Evolutionary conservation across 1,140 invertebrate genomes (phyloP), one percentile per base, ranked within the genome.

Genomic region (Wiebesia pumilae): DNA sequence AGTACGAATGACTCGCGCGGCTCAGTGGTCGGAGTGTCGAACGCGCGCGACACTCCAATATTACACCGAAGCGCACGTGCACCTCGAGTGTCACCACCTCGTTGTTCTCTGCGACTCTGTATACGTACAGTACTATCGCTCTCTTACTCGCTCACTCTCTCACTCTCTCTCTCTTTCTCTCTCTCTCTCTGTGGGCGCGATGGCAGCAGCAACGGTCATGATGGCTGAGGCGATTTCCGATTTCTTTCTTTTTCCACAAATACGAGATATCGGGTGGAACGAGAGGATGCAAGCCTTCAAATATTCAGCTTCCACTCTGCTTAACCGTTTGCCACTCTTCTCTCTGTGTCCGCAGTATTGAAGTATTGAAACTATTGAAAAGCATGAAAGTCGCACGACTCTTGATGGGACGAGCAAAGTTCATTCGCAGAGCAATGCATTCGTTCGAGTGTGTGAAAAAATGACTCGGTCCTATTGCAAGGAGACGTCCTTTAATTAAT

Each of bases 1-100:
- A 80, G 83, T 78, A 78, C 86, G 87, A 88, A 86, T 88, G 88
- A 88, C 88, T 89, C 86, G 86, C 77, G 33, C 88, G 88, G 79
- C 54, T 51, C 77, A 58, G 51, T 80, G 78, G 12, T 6, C 27
- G 16, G 40, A 81, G 80, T 43, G 58, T 40, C 80, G 78, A 27
- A 16, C 27, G 1, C 79, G 58, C 79, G 33, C 54, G 78, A 19
- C 82, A 77, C 78, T 85, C 67, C 77, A 75, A 77, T 86, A 81
- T 86, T 86, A 58, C 84, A 14, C 38, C n/a, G 43, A 47, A 14
- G 51, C 69, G 38, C 65, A 51, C 84, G 75, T 71, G 78, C 43
- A 65, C 78, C 33, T 54, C 67, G 81, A 75, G 81, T 75, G 69
- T 58, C 69, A 51, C 69, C 80, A 47, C 40, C 62, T 54, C 47